phyloP scores from a whole-genome alignment of 1,140 invertebrate genomes.

The Popillia japonica region DNA sequence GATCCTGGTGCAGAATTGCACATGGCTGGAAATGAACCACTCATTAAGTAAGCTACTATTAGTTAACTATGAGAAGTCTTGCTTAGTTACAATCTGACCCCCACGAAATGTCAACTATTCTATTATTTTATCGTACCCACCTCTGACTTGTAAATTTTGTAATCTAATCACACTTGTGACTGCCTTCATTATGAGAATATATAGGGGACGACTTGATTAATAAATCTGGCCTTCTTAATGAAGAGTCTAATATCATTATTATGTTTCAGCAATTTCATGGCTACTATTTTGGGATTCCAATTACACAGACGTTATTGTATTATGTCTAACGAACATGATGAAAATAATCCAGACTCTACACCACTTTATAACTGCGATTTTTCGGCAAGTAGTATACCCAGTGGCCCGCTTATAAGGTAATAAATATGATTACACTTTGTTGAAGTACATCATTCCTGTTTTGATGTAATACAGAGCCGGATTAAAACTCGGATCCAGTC shows the following conservation, averaged over 20 bases:
- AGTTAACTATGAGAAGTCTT: no score
- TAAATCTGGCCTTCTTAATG: no score
- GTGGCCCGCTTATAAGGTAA: slow-evolving; percentile 39
- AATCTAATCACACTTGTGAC: no score
- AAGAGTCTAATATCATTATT: slow-evolving; percentile 58
- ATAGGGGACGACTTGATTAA: no score
- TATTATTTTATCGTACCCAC: no score
- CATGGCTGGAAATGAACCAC: slow-evolving; percentile 63
- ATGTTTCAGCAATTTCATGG: slow-evolving; percentile 68
- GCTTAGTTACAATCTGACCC: no score
- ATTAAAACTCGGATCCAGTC: neutral
- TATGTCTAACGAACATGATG: slow-evolving; percentile 65
- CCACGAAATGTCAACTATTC: no score
- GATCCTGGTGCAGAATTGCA: slow-evolving; percentile 73
- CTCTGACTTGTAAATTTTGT: neutral
- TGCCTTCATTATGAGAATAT: neutral
- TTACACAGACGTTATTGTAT: slow-evolving; percentile 70
- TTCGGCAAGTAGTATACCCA: slow-evolving; percentile 51
- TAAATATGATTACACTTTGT: neutral
- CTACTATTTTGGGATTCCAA: slow-evolving; percentile 70
- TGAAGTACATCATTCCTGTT: neutral
- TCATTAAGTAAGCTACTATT: slow-evolving; percentile 45
- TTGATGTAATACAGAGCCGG: neutral
- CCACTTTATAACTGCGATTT: slow-evolving; percentile 71
- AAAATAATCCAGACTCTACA: slow-evolving; percentile 52